A percentile compares a stretch with the other conserved stretches of the same genome.
phyloP scores from a whole-genome alignment of 1,140 invertebrate species.

The Triops cancriformis region DNA sequence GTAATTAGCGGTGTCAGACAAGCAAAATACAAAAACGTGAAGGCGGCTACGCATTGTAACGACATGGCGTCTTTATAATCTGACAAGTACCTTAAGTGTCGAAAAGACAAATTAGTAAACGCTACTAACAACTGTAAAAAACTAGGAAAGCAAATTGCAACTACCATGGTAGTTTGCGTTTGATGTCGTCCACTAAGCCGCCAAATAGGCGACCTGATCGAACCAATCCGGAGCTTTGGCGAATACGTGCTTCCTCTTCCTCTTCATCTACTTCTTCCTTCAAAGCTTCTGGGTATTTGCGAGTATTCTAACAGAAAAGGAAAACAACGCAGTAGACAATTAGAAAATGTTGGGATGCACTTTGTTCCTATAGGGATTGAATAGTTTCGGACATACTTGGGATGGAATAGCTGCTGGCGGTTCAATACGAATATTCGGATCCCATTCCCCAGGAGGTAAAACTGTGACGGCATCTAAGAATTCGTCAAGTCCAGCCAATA shows the following conservation, averaged over 20 bases:
- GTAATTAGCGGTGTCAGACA: constrained; percentile 42
- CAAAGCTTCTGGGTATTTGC: constrained; percentile 32
- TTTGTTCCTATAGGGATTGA: neutral
- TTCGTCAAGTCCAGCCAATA: constrained; percentile 39
- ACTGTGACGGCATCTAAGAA: constrained; percentile 41
- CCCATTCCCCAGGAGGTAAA: constrained; percentile 42
- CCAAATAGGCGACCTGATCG: constrained; percentile 36
- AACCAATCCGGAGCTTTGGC: constrained; percentile 31
- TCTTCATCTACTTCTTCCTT: constrained; percentile 34
- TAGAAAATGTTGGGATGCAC: neutral
- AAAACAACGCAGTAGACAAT: neutral
- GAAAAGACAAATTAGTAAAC: constrained; percentile 19
- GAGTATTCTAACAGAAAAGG: constrained; percentile 26
- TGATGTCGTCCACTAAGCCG: constrained; percentile 39
- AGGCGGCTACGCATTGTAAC: constrained; percentile 40
- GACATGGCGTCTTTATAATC: constrained; percentile 41
- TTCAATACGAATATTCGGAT: constrained; percentile 38
- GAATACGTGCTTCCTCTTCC: constrained; percentile 38
- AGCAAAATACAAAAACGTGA: constrained; percentile 44
- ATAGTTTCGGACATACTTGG: constrained; percentile 27
- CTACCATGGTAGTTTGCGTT: constrained; percentile 36
- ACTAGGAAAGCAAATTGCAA: neutral
- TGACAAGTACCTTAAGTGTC: constrained; percentile 34
- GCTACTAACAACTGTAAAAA: neutral
- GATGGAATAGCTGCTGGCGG: constrained; percentile 34